Percentiles rank a stretch among this genome's conserved stretches.
Evolutionary conservation across 2,888 invertebrate genomes (phyloP).

Genomic region (Matsumyia berberina): DNA sequence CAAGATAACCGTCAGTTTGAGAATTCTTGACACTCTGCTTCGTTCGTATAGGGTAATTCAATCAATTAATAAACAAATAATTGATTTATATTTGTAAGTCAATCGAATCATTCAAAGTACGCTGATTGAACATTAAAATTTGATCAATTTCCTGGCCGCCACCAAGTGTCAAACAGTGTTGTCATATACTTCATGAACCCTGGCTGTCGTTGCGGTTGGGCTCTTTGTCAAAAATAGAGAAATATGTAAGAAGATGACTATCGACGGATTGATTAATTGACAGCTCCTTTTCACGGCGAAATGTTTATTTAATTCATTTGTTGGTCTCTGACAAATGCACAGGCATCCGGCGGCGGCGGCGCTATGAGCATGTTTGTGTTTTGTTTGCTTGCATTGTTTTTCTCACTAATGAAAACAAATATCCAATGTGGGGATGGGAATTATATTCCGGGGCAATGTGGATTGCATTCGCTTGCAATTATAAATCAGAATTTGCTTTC

Average conservation of each 20-base stretch:
- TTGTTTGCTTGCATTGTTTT: not conserved
- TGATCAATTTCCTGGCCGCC: constrained; percentile 17
- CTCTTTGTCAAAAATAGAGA: not conserved
- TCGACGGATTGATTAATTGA: constrained; percentile 3
- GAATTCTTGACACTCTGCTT: constrained; percentile 1
- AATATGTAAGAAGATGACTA: not conserved
- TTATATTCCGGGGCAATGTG: no score
- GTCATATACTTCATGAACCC: not conserved
- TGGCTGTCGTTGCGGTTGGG: not conserved
- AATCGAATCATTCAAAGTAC: constrained; percentile 51
- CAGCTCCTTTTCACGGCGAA: not conserved
- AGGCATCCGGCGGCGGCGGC: not conserved
- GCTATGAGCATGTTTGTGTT: not conserved
- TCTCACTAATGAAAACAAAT: not conserved
- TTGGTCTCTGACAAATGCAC: not conserved
- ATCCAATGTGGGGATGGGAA: no score
- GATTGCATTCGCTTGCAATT: no score
- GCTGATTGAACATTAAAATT: constrained; percentile 44
- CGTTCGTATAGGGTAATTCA: constrained; percentile 40
- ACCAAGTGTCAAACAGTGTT: constrained; percentile 30
- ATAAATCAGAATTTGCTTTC: not conserved
- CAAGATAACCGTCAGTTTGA: not conserved
- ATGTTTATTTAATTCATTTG: constrained; percentile 3
- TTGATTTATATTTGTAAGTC: constrained; percentile 53
- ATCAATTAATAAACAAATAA: constrained; percentile 51